Base-by-base conservation (phyloP, 1,140 invertebrate genomes). In the Rhyzopertha dominica region DNA sequence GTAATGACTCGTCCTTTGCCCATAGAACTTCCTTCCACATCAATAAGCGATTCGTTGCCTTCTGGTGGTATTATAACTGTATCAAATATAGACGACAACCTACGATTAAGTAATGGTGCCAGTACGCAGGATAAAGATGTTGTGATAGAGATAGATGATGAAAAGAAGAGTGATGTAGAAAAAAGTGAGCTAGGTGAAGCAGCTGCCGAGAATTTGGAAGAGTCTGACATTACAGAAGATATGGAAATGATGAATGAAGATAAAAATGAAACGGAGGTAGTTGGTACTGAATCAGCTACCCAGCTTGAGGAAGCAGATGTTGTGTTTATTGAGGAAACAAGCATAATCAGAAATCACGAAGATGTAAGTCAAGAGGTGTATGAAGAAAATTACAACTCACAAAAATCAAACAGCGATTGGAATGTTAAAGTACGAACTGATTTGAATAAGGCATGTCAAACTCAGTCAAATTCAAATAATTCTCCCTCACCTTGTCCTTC, bases 361-460 rank as follows among this genome's bases (percentile, higher is more conserved):
- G 70, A 76, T n/a, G 67, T 70, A 43, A 69, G 72, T 38, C 69
- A 70, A 55, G 65, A 71, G 19, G 61, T 65, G 40, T 53, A 65
- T 24, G 56, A 62, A 13, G 62, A 56, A 12, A 51, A 46, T 35
- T 34, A 56, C 34, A 42, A 56, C 9, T 42, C 13, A 10, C 9
- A 16, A 32, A 32, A 26, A 26, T 26, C 19, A 26, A 42, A 30
- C 5, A 40, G 22, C 7, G 45, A 47, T 4, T 23, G 23, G 14
- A 35, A 22, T 34, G 12, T 35, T 24, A 41, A 18, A 3, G 43
- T 26, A n/a, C n/a, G 37, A 14, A 26, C 24, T 8, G 59, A 62
- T 23, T 47, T 62, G 18, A 56, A 59, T 43, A 63, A 63, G 44
- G 60, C 61, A 4, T 63, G 61, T 31, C 61, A 63, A 51, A 63